phyloP scores from a whole-genome alignment of 2,797 vertebrate species.

The Danio kyathit region DNA sequence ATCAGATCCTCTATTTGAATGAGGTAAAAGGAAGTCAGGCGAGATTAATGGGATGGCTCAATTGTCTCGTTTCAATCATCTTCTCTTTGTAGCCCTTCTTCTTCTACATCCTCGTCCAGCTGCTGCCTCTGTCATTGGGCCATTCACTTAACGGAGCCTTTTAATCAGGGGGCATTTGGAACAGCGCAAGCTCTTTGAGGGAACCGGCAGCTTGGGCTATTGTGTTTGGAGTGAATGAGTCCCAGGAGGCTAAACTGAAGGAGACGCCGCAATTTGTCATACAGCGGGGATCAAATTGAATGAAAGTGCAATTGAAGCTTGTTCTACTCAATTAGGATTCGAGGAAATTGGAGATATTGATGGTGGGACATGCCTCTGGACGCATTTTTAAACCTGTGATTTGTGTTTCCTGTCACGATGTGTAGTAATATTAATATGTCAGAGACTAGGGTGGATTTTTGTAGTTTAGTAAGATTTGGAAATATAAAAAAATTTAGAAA shows the following conservation, averaged over 20 bases:
- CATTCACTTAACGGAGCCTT: slow-evolving; percentile 43
- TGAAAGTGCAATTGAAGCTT: neutral
- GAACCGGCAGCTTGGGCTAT: slow-evolving; percentile 32
- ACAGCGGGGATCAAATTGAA: slow-evolving; percentile 26
- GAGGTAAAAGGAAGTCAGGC: slow-evolving; percentile 1
- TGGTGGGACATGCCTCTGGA: neutral
- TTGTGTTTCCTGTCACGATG: neutral
- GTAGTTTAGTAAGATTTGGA: too few relatives aligned
- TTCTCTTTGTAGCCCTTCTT: slow-evolving; percentile 22
- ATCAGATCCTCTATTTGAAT: neutral
- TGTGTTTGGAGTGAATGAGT: slow-evolving; percentile 23
- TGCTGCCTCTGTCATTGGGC: slow-evolving; percentile 1
- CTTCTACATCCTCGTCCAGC: slow-evolving; percentile 13
- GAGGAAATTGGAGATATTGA: slow-evolving; percentile 1
- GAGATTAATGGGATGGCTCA: slow-evolving; percentile 39
- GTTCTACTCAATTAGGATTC: slow-evolving; percentile 21
- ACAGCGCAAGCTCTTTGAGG: neutral
- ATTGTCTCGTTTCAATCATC: slow-evolving; percentile 32
- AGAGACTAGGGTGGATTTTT: neutral
- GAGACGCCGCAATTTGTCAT: slow-evolving; percentile 37
- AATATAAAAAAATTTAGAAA: too few relatives aligned
- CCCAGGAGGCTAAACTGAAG: slow-evolving; percentile 33
- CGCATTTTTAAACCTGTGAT: neutral
- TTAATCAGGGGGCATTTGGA: slow-evolving; percentile 41
- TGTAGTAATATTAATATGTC: neutral